Evolutionary conservation across 2,888 invertebrate species (phyloP), one percentile per base, ranked within the genome.

Genomic region (Eucera pruinosa): DNA sequence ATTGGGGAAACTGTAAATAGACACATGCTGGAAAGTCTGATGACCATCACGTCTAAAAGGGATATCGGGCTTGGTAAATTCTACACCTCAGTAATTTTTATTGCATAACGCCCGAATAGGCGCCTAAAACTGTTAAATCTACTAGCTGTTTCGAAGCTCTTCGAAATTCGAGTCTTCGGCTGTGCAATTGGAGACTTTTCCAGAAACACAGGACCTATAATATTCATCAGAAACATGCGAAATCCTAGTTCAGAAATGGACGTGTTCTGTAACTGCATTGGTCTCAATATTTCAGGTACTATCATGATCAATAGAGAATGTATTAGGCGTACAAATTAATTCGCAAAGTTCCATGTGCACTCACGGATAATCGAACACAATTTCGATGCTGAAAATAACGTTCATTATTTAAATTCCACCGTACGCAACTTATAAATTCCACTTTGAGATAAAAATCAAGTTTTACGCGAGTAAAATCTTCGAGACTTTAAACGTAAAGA

Each of bases 1-100:
- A 91, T 95, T 9, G 95, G 95, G 0, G 94, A 94, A 65, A 93
- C 93, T n/a, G 94, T 95, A 82, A 93, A 94, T 0, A 93, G 95
- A 79, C 91, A 93, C 23, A 95, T 95, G 94, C 88, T 95, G 13
- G 87, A 93, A 48, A 93, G 94, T 85, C 90, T 95, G 41, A 92
- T 95, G 90, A 92, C 93, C 58, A 92, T 92, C 41, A 93, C 93
- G 27, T 91, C 93, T 4, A 87, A 90, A 0, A 91, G 93, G 58
- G 92, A 93, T 78, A 93, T 94, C n/a, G 94, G 94, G 50, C 78
- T 93, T 87, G 94, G 95, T 47, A 55, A 36, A 0, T 2, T 48
- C 7, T 7, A 2, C 5, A 39, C 2, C 3, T 23, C n/a, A 18
- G 13, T 61, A 23, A n/a, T 30, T 30, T 18, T 0, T 58, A 45